Evolutionary conservation across 2,888 invertebrate species (phyloP), one percentile per base, ranked within the genome.

Genomic region (Erebia aethiops): DNA sequence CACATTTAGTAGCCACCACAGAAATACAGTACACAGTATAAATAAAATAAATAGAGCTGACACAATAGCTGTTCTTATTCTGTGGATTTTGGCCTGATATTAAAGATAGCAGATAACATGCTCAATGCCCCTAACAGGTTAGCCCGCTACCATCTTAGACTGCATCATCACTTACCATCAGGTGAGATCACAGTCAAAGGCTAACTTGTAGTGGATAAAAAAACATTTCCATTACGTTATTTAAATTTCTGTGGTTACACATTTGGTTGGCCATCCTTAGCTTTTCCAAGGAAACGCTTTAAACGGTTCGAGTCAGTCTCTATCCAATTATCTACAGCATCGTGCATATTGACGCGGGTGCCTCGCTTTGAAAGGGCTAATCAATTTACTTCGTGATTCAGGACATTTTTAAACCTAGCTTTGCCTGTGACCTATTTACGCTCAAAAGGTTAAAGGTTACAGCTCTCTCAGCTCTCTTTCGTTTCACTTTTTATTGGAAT

Each of bases 281-380:
- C 52, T 41, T 16, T 16, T 46, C 13, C 16, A 51, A 61, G 56
- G 64, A 60, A 73, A 72, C 72, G 72, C 71, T 66, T 63, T 71
- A 72, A 70, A 71, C 71, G 72, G 65, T 72, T 69, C 67, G 68
- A 63, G 51, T 35, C 69, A 67, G 71, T 68, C 72, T 71, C 71
- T 69, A 65, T 69, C 71, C 75, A 77, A 77, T 78, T 75, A 35
- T 35, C 35, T 35, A 79, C 69, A 68, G 70, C 67, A 67, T 70
- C 69, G 75, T 75, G 70, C 74, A 72, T 70, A 76, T 67, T 73
- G 74, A 49, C 73, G 69, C 68, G 73, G 73, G 49, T 70, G 70
- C 75, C 70, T 74, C 71, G 75, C 76, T 74, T 77, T 79, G 74
- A 78, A 77, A 77, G 72, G 72, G 66, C 76, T 77, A 77, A 78